A percentile compares a stretch with the other conserved stretches of the same genome.
Evolutionary conservation across 2,113 vertebrate species (phyloP).

Genomic region (Conger conger): DNA sequence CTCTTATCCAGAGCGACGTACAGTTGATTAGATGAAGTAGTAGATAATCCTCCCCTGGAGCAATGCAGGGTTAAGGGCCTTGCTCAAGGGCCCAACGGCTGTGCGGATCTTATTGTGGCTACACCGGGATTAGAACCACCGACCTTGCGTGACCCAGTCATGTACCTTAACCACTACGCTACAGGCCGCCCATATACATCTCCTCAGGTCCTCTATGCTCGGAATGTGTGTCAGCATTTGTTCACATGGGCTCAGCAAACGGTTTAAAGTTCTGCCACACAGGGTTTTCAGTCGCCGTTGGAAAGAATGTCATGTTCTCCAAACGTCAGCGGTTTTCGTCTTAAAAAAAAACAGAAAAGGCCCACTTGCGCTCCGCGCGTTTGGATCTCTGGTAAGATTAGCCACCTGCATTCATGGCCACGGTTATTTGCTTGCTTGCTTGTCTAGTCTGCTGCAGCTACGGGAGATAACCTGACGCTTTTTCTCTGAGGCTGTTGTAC

Average conservation of each 20-base stretch:
- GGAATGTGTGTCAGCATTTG: background rate
- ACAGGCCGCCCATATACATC: no score
- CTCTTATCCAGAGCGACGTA: no score
- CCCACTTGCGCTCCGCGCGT: background rate
- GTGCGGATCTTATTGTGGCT: no score
- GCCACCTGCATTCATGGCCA: background rate
- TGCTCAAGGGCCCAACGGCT: no score
- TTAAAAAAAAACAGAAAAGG: background rate
- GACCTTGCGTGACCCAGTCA: no score
- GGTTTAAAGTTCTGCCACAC: background rate
- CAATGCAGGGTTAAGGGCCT: no score
- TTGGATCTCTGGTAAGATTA: background rate
- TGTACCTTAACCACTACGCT: no score
- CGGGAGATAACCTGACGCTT: background rate
- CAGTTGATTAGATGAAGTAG: no score
- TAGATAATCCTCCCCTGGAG: no score
- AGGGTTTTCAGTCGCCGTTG: background rate
- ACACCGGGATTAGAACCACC: no score
- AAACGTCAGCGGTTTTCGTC: background rate
- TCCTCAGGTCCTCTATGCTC: background rate
- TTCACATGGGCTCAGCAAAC: background rate
- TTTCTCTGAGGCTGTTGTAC: background rate
- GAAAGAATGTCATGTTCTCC: background rate
- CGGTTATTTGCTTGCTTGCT: background rate
- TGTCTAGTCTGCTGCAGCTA: background rate